Evolutionary conservation across 2,113 vertebrate genomes (phyloP), one percentile per base, ranked within the genome.

Genomic region (Hypomesus transpacificus): DNA sequence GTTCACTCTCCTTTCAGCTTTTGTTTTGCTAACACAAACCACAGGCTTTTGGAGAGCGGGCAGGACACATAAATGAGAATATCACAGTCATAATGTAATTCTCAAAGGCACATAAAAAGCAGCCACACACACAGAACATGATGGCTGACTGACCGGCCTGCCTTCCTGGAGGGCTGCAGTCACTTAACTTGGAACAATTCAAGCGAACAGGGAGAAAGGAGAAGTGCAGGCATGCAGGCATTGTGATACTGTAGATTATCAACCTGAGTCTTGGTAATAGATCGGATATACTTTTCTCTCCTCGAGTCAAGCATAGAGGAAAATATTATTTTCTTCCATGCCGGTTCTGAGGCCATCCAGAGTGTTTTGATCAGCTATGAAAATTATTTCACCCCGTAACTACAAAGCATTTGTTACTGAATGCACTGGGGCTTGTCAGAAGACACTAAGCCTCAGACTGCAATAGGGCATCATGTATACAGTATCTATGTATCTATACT

Each of bases 1-100:
- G 50, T 50, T 74, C 54, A 76, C 71, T 64, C 62, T 31, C 24
- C 28, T 46, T 65, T 46, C 62, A 65, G 62, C 51, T 53, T 70
- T 69, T 67, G 56, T 71, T 54, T 67, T 67, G 52, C 75, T 60
- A 61, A 75, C 57, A 67, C 50, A 76, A 63, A 63, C 57, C n/a
- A 17, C n/a, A 14, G 58, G 58, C 24, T 31, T 60, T 63, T 21
- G 61, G 13, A 34, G 50, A 39, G 61, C 21, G 61, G 58, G 58
- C 26, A 54, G 58, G 64, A 79, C 66, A 79, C 24, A 20, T 74
- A 76, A 71, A 78, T 60, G 21, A 71, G 75, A 62, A 65, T 54
- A 78, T 69, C 51, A 65, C 66, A 70, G 62, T 74, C 80, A 75
- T 83, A 75, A 84, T 73, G 67, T 73, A 66, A 70, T 60, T 68